Evolutionary conservation across 2,888 invertebrate genomes (phyloP), one percentile per base, ranked within the genome.

Genomic region (Noctua janthe): DNA sequence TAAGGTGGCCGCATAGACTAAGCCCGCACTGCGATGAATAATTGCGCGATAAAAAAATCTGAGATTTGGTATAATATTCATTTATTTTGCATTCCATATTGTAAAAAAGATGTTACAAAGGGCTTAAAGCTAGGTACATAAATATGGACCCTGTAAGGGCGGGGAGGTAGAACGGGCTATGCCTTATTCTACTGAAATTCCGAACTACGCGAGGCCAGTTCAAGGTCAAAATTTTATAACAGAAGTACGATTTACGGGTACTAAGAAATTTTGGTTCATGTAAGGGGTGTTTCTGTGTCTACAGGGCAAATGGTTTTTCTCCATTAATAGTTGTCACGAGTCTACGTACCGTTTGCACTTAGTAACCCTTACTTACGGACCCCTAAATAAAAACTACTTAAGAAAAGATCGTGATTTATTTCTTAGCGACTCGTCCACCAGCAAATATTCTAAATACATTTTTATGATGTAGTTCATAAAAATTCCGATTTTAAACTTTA

Each of bases 301-400:
- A 43, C 17, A 43, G 15, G 11, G 78, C 17, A 35, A 76, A 29
- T 64, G 11, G 11, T 17, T 29, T 67, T 7, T 39, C 20, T 17
- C 17, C 29, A 13, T 17, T 29, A 2, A 49, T 29, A 39, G 23
- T 29, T 59, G 35, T 39, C 17, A 20, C 49, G 6, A n/a, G 54
- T 47, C 35, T 11, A 17, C 6, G 39, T 79, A 59, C 56, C 47
- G 3, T 67, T 67, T 49, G 49, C 39, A 56, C 20, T 78, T 49
- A 67, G 35, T 15, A 67, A 49, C 23, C 23, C 23, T 20, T 29
- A 39, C 17, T 79, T 69, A 69, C 8, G n/a, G 20, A 56, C 5
- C 54, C 64, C 39, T 15, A 71, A 64, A 47, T 54, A 70, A 80
- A 66, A 80, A 47, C 51, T 7, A 43, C 43, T 62, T 15, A 11